These are phyloP conservation scores for Harmothoe impar DNA, from an alignment of 2,888 invertebrate species.

Conservation along the genomic window DNA sequence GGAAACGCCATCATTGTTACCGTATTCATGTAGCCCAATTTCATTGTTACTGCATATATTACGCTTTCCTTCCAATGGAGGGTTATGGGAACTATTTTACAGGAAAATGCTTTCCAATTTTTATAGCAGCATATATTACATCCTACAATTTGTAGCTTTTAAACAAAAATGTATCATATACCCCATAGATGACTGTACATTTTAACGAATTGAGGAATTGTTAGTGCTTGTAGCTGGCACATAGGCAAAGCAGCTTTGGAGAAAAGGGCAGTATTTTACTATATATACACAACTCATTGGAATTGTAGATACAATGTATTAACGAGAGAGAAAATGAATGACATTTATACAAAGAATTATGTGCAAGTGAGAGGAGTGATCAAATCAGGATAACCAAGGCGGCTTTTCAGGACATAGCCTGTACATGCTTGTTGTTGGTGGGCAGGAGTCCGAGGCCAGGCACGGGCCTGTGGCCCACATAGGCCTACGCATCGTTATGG, in stretches of 20 bases:
- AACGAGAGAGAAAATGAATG: not conserved
- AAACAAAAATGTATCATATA: conserved; percentile 56
- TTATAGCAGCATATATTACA: conserved; percentile 54
- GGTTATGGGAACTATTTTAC: conserved; percentile 54
- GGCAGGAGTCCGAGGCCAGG: not conserved
- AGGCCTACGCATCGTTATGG: conserved; percentile 28
- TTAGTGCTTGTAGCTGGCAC: conserved; percentile 61
- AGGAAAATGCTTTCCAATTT: conserved; percentile 56
- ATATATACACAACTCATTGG: conserved; percentile 16
- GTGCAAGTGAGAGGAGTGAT: conserved; percentile 41
- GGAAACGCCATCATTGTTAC: conserved; percentile 49
- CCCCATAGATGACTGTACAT: conserved; percentile 56
- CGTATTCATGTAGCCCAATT: conserved; percentile 53
- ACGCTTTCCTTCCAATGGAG: conserved; percentile 54
- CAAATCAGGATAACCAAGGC: conserved; percentile 38
- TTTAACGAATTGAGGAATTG: conserved; percentile 54
- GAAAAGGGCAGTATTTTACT: conserved; percentile 56
- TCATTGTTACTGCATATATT: conserved; percentile 57
- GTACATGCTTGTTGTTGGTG: not conserved
- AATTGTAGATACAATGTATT: conserved; percentile 51
- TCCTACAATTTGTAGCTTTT: conserved; percentile 61
- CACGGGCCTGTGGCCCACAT: not conserved
- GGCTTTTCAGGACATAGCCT: not conserved
- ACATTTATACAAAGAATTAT: conserved; percentile 27
- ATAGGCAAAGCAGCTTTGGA: conserved; percentile 59